These are phyloP conservation scores for Sciurus niger DNA, from an alignment of 2,113 vertebrate genomes.

Conservation along the genomic window DNA sequence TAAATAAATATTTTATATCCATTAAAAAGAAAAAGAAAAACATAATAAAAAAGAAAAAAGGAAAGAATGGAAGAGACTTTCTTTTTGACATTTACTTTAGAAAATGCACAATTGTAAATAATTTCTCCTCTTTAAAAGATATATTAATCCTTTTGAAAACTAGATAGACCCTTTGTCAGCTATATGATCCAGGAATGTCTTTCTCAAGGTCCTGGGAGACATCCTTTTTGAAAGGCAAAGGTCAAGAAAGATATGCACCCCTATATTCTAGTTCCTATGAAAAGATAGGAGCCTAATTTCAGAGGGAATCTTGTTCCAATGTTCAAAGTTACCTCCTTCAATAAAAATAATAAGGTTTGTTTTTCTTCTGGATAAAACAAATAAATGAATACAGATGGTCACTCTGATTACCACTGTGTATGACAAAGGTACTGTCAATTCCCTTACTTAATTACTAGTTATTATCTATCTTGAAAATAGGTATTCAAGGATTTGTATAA, in stretches of 20 bases:
- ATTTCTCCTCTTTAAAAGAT: constrained; percentile 3
- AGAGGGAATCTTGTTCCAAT: not conserved
- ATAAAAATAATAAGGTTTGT: not conserved
- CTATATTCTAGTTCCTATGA: not conserved
- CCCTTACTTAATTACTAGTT: not conserved
- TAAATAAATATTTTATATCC: no score
- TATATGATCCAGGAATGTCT: not conserved
- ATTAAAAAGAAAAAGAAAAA: no score
- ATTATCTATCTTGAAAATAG: not conserved
- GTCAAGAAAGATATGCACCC: not conserved
- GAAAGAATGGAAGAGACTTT: not conserved
- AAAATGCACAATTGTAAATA: not conserved
- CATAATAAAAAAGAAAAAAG: no score
- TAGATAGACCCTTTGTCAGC: not conserved
- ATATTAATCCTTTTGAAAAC: not conserved
- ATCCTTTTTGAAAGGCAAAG: constrained; percentile 40
- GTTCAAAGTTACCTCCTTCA: not conserved
- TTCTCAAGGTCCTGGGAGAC: not conserved
- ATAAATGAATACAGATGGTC: not conserved
- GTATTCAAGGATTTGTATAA: not conserved
- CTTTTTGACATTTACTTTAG: not conserved
- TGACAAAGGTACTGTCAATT: not conserved
- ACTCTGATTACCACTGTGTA: not conserved
- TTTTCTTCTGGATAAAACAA: not conserved
- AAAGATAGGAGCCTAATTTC: not conserved